Evolutionary conservation across 2,797 vertebrate genomes (phyloP), one percentile per base, ranked within the genome.

Genomic region (Urosaurus nigricauda): DNA sequence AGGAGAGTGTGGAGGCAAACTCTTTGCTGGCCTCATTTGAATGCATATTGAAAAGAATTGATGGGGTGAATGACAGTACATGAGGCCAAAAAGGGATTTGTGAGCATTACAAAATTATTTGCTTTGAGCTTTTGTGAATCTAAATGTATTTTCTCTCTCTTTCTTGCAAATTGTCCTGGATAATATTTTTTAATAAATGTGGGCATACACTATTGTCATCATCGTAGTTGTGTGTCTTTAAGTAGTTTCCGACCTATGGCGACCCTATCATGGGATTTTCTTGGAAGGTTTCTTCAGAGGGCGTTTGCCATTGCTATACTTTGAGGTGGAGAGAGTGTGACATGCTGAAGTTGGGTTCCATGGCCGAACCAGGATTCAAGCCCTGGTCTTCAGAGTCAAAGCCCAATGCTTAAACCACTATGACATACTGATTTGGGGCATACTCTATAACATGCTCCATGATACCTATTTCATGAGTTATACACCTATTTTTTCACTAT

Each of bases 1-100:
- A 88, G 8, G 0, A 87, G 5, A 88, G 2, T 88, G 12, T 90
- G 80, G 47, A 86, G 78, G 47, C 86, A 79, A 78, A 77, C 0
- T 65, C 0, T 91, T 16, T 80, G 17, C 43, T 29, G 12, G 7
- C 83, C 1, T 85, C 58, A 79, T 83, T 83, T 51, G 80, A 53
- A 80, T 63, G 2, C 26, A 75, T 17, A 4, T 19, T 90, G 19
- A 63, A 91, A 87, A 9, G 70, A 63, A 58, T 40, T 1, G 88
- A 43, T 63, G 7, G 24, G 3, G 24, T 70, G 40, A 88, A 16
- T 40, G 73, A 53, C 17, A 75, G 35, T 77, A 60, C 21, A 51
- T n/a, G 32, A 21, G 3, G 81, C 80, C 32, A 86, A 70, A 4
- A 1, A 88, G 79, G 32, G 1, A 0, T 0, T 82, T 47, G 17